Evolutionary conservation across 2,888 invertebrate genomes (phyloP).

Genomic region (Cordylochernes scorpioides): DNA sequence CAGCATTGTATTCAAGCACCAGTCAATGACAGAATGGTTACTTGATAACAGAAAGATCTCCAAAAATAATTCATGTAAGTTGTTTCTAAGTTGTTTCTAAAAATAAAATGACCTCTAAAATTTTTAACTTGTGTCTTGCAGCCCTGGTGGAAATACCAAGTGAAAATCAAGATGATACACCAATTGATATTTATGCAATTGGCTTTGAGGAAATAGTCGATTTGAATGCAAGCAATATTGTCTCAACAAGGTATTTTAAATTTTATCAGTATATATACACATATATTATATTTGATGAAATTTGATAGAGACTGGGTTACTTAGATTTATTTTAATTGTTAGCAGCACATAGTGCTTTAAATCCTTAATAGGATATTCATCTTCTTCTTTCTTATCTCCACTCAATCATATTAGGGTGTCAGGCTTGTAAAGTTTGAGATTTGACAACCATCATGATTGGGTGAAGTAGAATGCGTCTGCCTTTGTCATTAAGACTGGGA

Average conservation of each 20-base stretch:
- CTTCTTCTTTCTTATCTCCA: too few species aligned
- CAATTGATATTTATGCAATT: conserved; percentile 81
- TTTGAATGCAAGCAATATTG: conserved; percentile 87
- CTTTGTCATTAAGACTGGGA: too few species aligned
- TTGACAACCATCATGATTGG: too few species aligned
- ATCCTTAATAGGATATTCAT: too few species aligned
- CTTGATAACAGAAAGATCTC: conserved; percentile 45
- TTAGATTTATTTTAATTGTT: conserved; percentile 1
- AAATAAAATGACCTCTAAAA: not conserved
- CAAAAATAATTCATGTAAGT: conserved; percentile 3
- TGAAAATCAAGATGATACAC: conserved; percentile 26
- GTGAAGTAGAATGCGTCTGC: too few species aligned
- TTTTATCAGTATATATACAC: too few species aligned
- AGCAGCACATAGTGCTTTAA: too few species aligned
- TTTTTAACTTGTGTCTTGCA: not conserved
- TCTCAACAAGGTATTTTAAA: conserved; percentile 52
- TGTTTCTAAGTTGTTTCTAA: conserved; percentile 1
- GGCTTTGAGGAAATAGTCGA: conserved; percentile 99
- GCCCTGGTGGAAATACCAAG: conserved; percentile 1
- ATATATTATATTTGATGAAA: conserved; percentile 2
- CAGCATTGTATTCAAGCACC: conserved; percentile 74
- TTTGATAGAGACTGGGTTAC: conserved; percentile 1
- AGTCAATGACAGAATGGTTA: conserved; percentile 61
- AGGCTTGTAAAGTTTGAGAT: too few species aligned
- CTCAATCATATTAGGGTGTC: too few species aligned